These are phyloP conservation scores for Vulpes lagopus DNA, from an alignment of 2,113 vertebrate genomes.

Conservation along the genomic window DNA sequence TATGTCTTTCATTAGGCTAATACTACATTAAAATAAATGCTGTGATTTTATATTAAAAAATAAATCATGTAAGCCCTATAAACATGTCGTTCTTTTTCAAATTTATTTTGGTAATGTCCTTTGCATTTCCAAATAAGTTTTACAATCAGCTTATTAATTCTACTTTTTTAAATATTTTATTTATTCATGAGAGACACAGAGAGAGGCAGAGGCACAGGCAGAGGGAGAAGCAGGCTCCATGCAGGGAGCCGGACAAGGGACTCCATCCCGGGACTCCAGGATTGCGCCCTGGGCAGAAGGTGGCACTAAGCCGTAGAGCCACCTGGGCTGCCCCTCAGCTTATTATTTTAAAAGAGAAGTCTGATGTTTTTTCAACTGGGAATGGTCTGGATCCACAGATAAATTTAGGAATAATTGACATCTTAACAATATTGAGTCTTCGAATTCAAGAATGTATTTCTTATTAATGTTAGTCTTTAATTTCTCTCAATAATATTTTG, in stretches of 20 bases:
- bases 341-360: not conserved
- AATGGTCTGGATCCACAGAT: not conserved
- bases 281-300: too few relatives aligned
- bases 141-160: not conserved
- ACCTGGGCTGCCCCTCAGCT: too few relatives aligned
- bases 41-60: not conserved
- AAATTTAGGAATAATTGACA: not conserved
- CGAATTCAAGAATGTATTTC: not conserved
- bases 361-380: not conserved
- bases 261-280: too few relatives aligned
- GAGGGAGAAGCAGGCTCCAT: too few relatives aligned
- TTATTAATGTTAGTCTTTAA: not conserved
- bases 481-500: not conserved
- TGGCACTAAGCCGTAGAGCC: too few relatives aligned
- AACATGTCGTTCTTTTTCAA: not conserved
- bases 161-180: too few relatives aligned
- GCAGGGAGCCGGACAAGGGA: too few relatives aligned
- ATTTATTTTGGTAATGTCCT: not conserved
- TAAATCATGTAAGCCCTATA: not conserved
- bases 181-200: too few relatives aligned
- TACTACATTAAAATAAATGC: not conserved
- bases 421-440: not conserved
- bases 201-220: too few relatives aligned
- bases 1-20: not conserved
- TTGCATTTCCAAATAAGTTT: not conserved